Conservation (phyloP, 2,113 vertebrate species). For the Corvus cornix region DNA sequence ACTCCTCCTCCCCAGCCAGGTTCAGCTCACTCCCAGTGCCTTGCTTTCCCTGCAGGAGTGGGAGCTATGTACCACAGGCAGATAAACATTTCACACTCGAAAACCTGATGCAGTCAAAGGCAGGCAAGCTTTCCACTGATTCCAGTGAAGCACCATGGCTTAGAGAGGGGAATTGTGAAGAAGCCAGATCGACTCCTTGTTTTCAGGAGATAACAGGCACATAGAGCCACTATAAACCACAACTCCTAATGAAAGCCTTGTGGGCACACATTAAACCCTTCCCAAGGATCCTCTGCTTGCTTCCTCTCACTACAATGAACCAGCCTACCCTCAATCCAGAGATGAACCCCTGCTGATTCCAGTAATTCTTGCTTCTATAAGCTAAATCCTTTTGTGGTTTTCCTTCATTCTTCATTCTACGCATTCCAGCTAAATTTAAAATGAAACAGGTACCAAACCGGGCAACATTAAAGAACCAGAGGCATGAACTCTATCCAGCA, state of each 20-base stretch:
- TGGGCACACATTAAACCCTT: neutral
- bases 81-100: no score
- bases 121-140: neutral
- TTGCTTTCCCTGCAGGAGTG: neutral
- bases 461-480: constrained; percentile 14
- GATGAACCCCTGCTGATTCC: constrained; percentile 27
- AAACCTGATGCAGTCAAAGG: neutral
- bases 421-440: constrained; percentile 34
- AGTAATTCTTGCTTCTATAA: constrained; percentile 63
- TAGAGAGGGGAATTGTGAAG: neutral
- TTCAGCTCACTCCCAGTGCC: neutral
- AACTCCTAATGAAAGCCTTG: neutral
- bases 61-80: neutral
- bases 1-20: neutral
- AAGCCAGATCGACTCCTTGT: neutral
- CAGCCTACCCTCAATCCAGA: neutral
- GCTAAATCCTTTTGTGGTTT: constrained; percentile 64
- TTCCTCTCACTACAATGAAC: neutral
- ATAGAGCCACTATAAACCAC: neutral
- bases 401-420: constrained; percentile 29
- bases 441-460: constrained; percentile 27
- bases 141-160: neutral
- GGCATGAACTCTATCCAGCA: constrained; percentile 19
- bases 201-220: neutral
- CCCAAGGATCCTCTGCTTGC: neutral